Percentiles rank a stretch among this genome's conserved stretches.
Evolutionary conservation across 2,888 invertebrate species (phyloP).

Genomic region (Epirrita christyi): DNA sequence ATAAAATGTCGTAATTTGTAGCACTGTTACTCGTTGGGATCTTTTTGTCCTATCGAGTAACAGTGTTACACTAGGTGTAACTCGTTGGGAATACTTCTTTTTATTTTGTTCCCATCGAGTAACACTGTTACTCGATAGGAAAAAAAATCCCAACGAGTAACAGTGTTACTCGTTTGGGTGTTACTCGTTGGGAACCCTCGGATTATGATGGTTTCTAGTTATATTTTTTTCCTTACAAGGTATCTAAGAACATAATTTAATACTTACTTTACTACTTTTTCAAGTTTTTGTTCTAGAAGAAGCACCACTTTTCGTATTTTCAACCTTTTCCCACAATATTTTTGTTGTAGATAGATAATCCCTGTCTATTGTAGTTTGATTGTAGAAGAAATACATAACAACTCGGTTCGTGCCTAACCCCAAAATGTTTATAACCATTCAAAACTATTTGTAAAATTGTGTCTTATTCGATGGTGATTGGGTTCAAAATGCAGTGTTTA

Average conservation of each 20-base stretch:
- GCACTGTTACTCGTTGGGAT: too few species aligned
- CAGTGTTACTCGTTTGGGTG: too few species aligned
- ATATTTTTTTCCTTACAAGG: neutral
- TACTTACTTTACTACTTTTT: neutral
- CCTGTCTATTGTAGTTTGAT: slow-evolving; percentile 33
- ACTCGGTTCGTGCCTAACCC: slow-evolving; percentile 47
- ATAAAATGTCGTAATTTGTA: too few species aligned
- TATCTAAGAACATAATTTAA: neutral
- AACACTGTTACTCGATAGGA: too few species aligned
- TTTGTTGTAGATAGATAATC: slow-evolving; percentile 49
- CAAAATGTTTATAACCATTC: slow-evolving; percentile 29
- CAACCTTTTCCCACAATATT: slow-evolving; percentile 38
- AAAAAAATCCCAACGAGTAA: too few species aligned
- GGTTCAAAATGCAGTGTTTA: slow-evolving; percentile 86
- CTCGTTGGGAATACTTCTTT: too few species aligned
- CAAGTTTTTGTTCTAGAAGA: slow-evolving; percentile 4
- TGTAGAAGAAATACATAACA: slow-evolving; percentile 50
- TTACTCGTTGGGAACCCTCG: too few species aligned
- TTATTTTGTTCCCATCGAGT: too few species aligned
- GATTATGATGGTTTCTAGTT: neutral
- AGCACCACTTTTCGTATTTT: slow-evolving; percentile 14
- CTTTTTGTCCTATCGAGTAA: too few species aligned
- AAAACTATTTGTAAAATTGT: slow-evolving; percentile 47
- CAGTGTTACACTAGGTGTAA: too few species aligned
- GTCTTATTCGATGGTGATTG: slow-evolving; percentile 58